phyloP scores from a whole-genome alignment of 2,113 vertebrate genomes.

The Labrus mixtus region DNA sequence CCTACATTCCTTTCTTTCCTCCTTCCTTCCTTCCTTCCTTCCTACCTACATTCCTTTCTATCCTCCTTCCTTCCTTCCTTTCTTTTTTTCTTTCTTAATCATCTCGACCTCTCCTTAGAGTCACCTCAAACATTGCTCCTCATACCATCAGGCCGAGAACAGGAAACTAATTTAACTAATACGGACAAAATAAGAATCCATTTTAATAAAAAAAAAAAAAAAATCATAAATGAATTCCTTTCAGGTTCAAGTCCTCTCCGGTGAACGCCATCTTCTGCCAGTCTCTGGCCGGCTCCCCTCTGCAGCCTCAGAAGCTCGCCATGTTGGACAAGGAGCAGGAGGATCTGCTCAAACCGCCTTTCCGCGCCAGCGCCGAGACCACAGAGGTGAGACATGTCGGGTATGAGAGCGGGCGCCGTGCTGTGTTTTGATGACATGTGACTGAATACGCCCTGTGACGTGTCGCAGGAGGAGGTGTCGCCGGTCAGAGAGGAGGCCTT shows the following conservation, averaged over 20 bases:
- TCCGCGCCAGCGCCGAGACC: conserved; percentile 85
- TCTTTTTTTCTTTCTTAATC: no score
- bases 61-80: no score
- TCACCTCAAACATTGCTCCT: no score
- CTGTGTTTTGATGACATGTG: background rate
- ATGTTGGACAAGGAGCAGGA: conserved; percentile 92
- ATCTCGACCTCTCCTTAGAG: no score
- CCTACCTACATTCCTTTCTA: no score
- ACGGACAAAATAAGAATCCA: no score
- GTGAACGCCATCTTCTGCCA: conserved; percentile 98
- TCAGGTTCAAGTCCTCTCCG: conserved; percentile 92
- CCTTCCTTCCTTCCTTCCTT: no score
- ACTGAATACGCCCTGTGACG: background rate
- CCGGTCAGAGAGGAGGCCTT: conserved; percentile 90
- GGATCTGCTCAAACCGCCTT: conserved; percentile 89
- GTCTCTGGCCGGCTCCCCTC: conserved; percentile 92
- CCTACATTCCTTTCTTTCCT: no score
- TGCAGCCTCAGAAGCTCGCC: conserved; percentile 90
- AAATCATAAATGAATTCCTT: no score
- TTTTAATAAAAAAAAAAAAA: no score
- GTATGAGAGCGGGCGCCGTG: background rate
- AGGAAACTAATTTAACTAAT: no score
- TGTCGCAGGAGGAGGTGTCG: conserved; percentile 85
- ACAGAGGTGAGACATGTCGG: conserved; percentile 78
- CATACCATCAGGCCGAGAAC: no score